Evolutionary conservation across 2,797 vertebrate species (phyloP).

Genomic region (Luscinia luscinia): DNA sequence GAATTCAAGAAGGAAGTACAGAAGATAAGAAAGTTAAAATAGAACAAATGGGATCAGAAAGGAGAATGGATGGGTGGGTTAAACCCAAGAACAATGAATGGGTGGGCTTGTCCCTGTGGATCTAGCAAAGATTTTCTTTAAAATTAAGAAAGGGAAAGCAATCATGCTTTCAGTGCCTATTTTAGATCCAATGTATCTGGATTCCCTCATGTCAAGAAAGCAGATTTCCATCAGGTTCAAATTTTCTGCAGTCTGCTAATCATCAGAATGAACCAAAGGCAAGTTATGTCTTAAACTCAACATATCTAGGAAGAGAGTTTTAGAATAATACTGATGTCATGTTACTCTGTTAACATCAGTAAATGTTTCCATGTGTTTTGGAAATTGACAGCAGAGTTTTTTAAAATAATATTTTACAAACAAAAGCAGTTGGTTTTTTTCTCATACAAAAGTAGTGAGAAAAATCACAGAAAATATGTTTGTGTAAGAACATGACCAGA

Average conservation of each 20-base stretch:
- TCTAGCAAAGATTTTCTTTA: neutral
- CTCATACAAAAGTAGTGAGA: neutral
- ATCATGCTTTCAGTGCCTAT: neutral
- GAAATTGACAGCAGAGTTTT: neutral
- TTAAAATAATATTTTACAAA: neutral
- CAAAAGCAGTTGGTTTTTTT: neutral
- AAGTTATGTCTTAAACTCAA: neutral
- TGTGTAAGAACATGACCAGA: neutral
- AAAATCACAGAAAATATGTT: neutral
- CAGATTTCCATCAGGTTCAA: neutral
- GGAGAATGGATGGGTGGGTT: conserved; percentile 22
- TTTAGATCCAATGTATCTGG: neutral
- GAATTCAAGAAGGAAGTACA: conserved; percentile 30
- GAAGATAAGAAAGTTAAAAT: conserved; percentile 42
- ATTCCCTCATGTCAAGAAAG: neutral
- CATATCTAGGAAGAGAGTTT: neutral
- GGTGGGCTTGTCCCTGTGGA: neutral
- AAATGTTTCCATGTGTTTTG: neutral
- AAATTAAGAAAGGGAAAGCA: neutral
- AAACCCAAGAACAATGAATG: neutral
- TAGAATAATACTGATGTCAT: neutral
- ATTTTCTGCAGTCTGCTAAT: neutral
- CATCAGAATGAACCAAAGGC: neutral
- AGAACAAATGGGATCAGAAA: conserved; percentile 13
- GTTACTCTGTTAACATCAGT: neutral